Evolutionary conservation across 2,797 vertebrate genomes (phyloP), one percentile per base, ranked within the genome.

Genomic region (Prunella strophiata): DNA sequence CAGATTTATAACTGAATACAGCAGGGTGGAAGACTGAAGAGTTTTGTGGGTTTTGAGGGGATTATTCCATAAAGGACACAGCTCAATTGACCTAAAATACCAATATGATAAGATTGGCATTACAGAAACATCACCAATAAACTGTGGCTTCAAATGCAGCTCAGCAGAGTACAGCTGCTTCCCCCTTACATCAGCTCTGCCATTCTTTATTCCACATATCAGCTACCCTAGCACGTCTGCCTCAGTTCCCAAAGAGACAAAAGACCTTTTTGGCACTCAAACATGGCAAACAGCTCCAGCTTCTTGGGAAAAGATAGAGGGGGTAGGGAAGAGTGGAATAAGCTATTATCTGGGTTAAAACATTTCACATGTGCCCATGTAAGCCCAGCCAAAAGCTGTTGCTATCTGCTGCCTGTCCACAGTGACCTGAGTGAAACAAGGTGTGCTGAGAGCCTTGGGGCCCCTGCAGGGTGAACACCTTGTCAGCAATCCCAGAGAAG

Each of bases 161-260:
- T 88, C 54, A 85, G 73, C 34, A 38, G 88, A 97, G 89, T 73
- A 91, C 96, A 97, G 95, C 96, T 96, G 96, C 94, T 94, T 84
- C 61, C 58, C 78, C 59, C 90, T 96, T 95, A 92, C 95, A 95
- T 91, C 94, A 97, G 89, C 84, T 62, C 88, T 89, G 79, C 87
- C 70, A 21, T 48, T 91, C 96, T 97, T 97, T 93, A 86, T 88
- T 54, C 83, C 30, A 57, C 62, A 9, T 92, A 97, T 96, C 96
- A 97, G 96, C 96, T 97, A 97, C 91, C 96, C 91, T 17, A 89
- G 95, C 97, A 97, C 93, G 92, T 97, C 91, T 96, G 94, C 88
- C 96, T 95, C 92, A 80, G 93, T 95, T 95, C 93, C 96, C 93
- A 95, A 93, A 88, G 86, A 96, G 85, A 97, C 96, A 97, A 97